A percentile compares a stretch with the other conserved stretches of the same genome.
Conservation (phyloP, 2,888 invertebrate genomes). For the Agelastica alni region DNA sequence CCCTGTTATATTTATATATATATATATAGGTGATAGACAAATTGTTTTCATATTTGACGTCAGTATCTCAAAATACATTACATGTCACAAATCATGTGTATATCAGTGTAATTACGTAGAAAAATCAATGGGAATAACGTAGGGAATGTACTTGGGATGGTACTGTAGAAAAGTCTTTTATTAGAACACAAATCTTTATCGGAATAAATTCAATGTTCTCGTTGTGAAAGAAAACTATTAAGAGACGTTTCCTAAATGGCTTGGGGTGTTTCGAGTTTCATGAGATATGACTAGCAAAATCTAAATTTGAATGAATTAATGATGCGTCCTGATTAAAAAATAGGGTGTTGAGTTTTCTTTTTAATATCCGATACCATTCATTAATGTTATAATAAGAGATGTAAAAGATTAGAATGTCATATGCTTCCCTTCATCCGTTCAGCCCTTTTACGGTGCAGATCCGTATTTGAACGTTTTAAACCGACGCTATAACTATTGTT, state of each 20-base stretch:
- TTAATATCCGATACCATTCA: constrained; percentile 29
- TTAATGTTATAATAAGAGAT: constrained; percentile 22
- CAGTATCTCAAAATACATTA: no score
- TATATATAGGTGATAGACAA: no score
- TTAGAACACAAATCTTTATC: no score
- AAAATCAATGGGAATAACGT: no score
- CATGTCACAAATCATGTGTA: no score
- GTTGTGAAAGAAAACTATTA: not conserved
- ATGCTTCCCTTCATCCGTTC: constrained; percentile 21
- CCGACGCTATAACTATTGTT: no score
- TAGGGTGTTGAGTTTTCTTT: constrained; percentile 28
- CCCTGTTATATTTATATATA: no score
- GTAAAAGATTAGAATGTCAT: constrained; percentile 24
- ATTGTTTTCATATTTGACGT: no score
- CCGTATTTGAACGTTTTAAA: not conserved
- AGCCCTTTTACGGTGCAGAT: not conserved
- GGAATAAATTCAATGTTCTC: no score
- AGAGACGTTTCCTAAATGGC: constrained; percentile 5
- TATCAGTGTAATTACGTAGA: no score
- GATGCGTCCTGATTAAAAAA: constrained; percentile 22
- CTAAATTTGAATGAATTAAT: constrained; percentile 23
- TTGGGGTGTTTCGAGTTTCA: not conserved
- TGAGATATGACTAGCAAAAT: constrained; percentile 22
- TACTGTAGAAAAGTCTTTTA: no score
- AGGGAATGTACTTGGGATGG: no score